Conservation (phyloP, 1,140 invertebrate genomes). For the Popillia japonica region DNA sequence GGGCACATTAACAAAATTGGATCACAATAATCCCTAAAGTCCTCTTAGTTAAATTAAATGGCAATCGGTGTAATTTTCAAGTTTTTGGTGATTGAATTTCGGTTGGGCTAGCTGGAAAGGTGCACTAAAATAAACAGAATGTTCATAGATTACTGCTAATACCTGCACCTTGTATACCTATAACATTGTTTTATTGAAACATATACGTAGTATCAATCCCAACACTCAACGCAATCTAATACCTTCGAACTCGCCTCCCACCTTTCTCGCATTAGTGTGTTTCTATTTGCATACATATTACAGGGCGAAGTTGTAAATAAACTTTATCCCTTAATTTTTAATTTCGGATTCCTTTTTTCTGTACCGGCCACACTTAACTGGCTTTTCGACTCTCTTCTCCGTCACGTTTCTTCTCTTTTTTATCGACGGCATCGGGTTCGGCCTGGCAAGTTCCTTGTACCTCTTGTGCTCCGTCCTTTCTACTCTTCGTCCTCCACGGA, state of each 20-base stretch:
- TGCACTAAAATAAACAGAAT: too few species aligned
- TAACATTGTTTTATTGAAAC: too few species aligned
- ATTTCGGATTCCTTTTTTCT: slow-evolving; percentile 18
- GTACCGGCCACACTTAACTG: not conserved
- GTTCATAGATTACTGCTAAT: too few species aligned
- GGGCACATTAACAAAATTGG: too few species aligned
- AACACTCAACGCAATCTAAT: too few species aligned
- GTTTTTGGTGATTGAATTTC: too few species aligned
- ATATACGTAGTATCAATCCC: too few species aligned
- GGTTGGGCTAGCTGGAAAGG: too few species aligned
- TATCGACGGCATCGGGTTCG: not conserved
- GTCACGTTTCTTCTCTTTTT: not conserved
- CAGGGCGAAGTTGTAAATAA: slow-evolving; percentile 9
- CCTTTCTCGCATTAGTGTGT: slow-evolving; percentile 19
- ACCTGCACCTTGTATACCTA: too few species aligned
- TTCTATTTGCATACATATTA: slow-evolving; percentile 27
- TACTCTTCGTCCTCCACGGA: not conserved
- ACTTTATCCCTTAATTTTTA: slow-evolving; percentile 35
- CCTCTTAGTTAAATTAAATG: too few species aligned
- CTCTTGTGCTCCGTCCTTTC: not conserved
- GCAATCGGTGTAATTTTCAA: too few species aligned
- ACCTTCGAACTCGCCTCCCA: not conserved
- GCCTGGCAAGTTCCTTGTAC: slow-evolving; percentile 3
- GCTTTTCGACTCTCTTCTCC: not conserved
- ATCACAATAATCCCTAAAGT: too few species aligned